phyloP scores from a whole-genome alignment of 2,113 vertebrate species.

The Bufo bufo region DNA sequence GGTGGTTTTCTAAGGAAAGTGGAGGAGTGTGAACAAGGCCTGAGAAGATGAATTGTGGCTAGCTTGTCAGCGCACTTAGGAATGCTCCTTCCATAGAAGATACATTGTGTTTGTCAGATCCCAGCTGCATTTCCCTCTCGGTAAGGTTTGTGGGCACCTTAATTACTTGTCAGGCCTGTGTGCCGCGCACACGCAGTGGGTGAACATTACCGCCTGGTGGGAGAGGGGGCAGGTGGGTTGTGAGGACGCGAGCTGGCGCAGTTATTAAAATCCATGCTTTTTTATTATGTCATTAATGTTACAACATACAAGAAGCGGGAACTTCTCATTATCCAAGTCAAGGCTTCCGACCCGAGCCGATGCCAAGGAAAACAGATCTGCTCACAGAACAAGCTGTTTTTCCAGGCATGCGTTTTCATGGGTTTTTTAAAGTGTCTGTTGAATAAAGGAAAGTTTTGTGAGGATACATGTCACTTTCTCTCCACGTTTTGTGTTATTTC shows the following conservation, averaged over 20 bases:
- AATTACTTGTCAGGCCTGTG: conserved; percentile 22
- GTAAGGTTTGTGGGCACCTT: conserved; percentile 39
- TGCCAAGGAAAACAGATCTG: conserved; percentile 36
- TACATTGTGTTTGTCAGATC: conserved; percentile 11
- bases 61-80: neutral
- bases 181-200: conserved; percentile 8
- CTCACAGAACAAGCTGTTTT: neutral
- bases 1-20: neutral
- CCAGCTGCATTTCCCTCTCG: neutral
- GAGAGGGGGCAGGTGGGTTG: conserved; percentile 17
- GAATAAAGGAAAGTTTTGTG: neutral
- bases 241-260: neutral
- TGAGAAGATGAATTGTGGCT: neutral
- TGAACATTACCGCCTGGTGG: neutral
- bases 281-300: conserved; percentile 49
- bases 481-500: neutral
- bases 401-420: conserved; percentile 10
- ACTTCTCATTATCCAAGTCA: conserved; percentile 34
- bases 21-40: neutral
- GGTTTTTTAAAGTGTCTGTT: neutral
- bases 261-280: conserved; percentile 3
- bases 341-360: neutral
- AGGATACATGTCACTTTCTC: neutral
- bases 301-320: neutral
- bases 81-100: neutral